Conservation (phyloP, 2,888 invertebrate genomes). For the Agrypnus murinus region DNA sequence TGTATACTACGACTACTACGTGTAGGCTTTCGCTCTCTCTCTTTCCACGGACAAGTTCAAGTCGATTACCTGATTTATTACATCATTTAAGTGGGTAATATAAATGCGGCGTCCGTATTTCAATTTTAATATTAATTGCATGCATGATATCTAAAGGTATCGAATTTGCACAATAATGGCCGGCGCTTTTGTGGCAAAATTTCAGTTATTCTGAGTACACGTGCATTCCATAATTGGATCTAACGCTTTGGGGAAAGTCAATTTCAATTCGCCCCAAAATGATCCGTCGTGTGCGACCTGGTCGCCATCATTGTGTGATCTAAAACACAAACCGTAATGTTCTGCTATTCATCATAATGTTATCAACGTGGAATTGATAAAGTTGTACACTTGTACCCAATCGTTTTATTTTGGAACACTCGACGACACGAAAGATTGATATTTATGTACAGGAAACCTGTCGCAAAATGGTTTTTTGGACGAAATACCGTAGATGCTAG, state of each 20-base stretch:
- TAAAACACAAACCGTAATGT: slow-evolving; percentile 46
- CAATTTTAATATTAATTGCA: slow-evolving; percentile 51
- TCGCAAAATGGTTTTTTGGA: too few relatives aligned
- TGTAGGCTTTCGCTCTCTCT: too few relatives aligned
- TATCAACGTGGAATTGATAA: slow-evolving; percentile 43
- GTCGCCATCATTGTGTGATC: slow-evolving; percentile 34
- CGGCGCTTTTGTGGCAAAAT: slow-evolving; percentile 41
- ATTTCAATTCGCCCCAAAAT: slow-evolving; percentile 46
- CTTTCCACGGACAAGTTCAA: background rate
- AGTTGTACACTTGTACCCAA: slow-evolving; percentile 23
- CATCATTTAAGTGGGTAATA: slow-evolving; percentile 38
- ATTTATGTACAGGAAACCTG: too few relatives aligned
- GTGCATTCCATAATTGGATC: slow-evolving; percentile 42
- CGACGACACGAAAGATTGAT: too few relatives aligned
- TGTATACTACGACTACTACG: too few relatives aligned
- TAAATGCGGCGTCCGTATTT: slow-evolving; percentile 47
- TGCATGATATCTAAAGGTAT: slow-evolving; percentile 46
- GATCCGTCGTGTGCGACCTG: too few relatives aligned
- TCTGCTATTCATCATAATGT: slow-evolving; percentile 51
- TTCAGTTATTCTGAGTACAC: too few relatives aligned
- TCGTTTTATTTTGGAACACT: too few relatives aligned
- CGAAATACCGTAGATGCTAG: too few relatives aligned
- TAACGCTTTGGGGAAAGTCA: slow-evolving; percentile 48
- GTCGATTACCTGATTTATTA: slow-evolving; percentile 35
- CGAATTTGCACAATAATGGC: slow-evolving; percentile 49